phyloP scores from a whole-genome alignment of 2,797 vertebrate genomes.

The Megalops cyprinoides region DNA sequence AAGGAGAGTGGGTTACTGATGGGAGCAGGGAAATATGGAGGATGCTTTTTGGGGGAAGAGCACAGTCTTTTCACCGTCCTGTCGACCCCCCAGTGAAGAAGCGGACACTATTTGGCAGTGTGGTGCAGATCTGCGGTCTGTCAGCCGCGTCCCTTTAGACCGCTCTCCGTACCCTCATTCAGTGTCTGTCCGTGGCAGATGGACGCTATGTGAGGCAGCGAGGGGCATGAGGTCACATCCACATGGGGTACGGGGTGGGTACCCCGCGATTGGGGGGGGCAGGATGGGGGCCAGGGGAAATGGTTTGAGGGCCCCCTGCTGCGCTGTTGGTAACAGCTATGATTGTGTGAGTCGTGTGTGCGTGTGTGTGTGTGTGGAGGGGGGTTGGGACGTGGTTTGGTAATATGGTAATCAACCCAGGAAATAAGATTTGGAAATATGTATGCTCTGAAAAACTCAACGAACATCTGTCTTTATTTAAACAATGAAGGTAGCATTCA shows the following conservation, averaged over 20 bases:
- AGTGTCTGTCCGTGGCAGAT: conserved; percentile 75
- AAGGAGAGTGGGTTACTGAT: not conserved
- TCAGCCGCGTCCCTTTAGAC: conserved; percentile 23
- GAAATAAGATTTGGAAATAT: conserved; percentile 64
- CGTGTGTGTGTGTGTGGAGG: conserved; percentile 3
- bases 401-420: conserved; percentile 65
- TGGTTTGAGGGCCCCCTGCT: conserved; percentile 52
- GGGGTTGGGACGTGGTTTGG: not conserved
- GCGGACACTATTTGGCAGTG: not conserved
- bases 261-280: not conserved
- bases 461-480: not conserved
- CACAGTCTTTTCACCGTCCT: not conserved
- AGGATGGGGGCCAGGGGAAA: conserved; percentile 36
- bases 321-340: conserved; percentile 57
- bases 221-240: conserved; percentile 78
- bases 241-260: conserved; percentile 59
- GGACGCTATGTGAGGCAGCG: conserved; percentile 77
- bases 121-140: not conserved
- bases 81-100: not conserved
- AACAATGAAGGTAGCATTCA: not conserved
- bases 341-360: conserved; percentile 39
- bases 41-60: not conserved
- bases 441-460: not conserved
- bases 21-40: not conserved
- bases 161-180: conserved; percentile 45